These are phyloP conservation scores for Ictidomys tridecemlineatus DNA, from an alignment of 2,113 vertebrate genomes.

Conservation along the genomic window DNA sequence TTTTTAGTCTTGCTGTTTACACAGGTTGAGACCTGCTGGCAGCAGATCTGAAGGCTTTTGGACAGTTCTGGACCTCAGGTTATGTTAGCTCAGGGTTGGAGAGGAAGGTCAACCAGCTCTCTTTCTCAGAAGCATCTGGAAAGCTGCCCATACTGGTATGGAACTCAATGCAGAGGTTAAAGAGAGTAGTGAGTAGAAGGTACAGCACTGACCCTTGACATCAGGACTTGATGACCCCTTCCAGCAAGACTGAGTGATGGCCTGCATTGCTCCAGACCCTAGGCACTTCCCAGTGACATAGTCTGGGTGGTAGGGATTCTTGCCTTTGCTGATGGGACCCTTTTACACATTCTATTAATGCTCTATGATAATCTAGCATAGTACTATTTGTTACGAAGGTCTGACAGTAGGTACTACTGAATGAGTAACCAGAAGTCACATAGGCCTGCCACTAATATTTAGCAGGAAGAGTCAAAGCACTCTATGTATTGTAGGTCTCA, in stretches of 20 bases:
- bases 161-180: not conserved
- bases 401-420: not conserved
- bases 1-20: not conserved
- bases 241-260: not conserved
- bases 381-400: not conserved
- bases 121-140: not conserved
- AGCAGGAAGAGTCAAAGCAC: not conserved
- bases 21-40: not conserved
- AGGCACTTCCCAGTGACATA: not conserved
- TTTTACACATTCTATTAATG: not conserved
- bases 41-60: not conserved
- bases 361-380: not conserved
- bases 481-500: not conserved
- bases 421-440: not conserved
- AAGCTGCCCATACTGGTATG: not conserved
- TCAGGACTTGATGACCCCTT: not conserved
- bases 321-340: not conserved
- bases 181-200: not conserved
- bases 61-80: not conserved
- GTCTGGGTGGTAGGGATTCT: not conserved
- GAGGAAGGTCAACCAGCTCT: not conserved
- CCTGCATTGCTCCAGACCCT: not conserved
- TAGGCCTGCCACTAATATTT: not conserved
- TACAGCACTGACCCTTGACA: not conserved
- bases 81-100: not conserved